Percentiles rank a stretch among this genome's conserved stretches.
These are phyloP conservation scores for Oreochromis tanganicae DNA, from an alignment of 2,113 vertebrate genomes.

Conservation along the genomic window DNA sequence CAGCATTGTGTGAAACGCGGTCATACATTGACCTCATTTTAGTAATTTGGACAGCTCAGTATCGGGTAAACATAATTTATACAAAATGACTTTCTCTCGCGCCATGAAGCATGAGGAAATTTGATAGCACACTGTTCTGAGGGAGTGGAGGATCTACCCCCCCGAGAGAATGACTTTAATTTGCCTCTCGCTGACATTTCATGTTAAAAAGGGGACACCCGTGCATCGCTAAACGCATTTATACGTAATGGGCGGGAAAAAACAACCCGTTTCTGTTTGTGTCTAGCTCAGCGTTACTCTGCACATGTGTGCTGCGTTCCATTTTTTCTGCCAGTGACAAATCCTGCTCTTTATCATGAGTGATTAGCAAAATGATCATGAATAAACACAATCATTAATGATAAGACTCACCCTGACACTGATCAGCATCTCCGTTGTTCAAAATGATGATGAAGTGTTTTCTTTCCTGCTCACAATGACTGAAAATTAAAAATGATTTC, in stretches of 20 bases:
- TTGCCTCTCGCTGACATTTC: constrained; percentile 5
- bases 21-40: neutral
- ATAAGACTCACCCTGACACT: neutral
- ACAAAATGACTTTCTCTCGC: constrained; percentile 24
- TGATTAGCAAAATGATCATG: neutral
- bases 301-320: neutral
- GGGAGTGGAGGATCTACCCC: neutral
- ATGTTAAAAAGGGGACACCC: neutral
- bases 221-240: neutral
- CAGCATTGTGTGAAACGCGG: neutral
- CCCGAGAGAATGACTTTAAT: constrained; percentile 17
- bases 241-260: neutral
- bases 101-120: constrained; percentile 4
- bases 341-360: neutral
- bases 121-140: constrained; percentile 2
- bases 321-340: neutral
- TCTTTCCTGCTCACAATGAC: neutral
- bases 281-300: neutral
- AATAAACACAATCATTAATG: neutral
- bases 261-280: neutral
- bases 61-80: constrained; percentile 38
- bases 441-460: neutral
- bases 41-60: constrained; percentile 24
- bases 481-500: neutral
- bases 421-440: neutral